phyloP scores from a whole-genome alignment of 2,113 vertebrate species.

The Pristiophorus japonicus region DNA sequence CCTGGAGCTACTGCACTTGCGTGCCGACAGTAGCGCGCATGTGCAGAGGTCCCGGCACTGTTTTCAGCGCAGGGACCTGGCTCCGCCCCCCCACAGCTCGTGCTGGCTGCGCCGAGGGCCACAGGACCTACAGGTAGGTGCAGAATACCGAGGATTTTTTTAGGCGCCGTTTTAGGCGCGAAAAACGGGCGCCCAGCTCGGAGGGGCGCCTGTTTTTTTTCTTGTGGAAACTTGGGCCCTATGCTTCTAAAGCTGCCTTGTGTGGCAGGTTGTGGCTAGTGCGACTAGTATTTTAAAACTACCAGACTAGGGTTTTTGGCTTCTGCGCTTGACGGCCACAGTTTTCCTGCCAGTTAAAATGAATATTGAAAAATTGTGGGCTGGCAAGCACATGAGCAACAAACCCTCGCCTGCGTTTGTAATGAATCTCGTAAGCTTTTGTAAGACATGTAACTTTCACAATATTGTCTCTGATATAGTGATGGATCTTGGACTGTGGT shows the following conservation, averaged over 20 bases:
- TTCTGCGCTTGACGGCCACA: not conserved
- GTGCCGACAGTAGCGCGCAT: no score
- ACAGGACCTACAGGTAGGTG: no score
- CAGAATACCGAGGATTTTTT: no score
- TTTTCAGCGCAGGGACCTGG: no score
- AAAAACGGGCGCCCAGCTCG: no score
- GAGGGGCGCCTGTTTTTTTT: no score
- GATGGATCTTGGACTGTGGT: not conserved
- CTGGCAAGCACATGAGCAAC: not conserved
- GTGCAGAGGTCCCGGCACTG: no score
- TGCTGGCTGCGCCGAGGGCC: no score
- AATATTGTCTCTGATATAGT: not conserved
- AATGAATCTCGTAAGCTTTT: not conserved
- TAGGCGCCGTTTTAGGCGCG: no score
- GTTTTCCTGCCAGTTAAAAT: not conserved
- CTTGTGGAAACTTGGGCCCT: no score
- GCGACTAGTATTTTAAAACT: conserved; percentile 9
- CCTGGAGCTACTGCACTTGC: no score
- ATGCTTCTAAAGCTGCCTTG: conserved; percentile 26
- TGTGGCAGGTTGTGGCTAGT: not conserved
- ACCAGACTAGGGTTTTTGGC: not conserved
- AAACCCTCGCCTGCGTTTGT: not conserved
- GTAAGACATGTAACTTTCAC: conserved; percentile 6
- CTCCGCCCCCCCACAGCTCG: no score
- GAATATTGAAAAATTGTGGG: not conserved